These are phyloP conservation scores for Bombus consobrinus DNA, from an alignment of 1,140 invertebrate species.

Conservation along the genomic window DNA sequence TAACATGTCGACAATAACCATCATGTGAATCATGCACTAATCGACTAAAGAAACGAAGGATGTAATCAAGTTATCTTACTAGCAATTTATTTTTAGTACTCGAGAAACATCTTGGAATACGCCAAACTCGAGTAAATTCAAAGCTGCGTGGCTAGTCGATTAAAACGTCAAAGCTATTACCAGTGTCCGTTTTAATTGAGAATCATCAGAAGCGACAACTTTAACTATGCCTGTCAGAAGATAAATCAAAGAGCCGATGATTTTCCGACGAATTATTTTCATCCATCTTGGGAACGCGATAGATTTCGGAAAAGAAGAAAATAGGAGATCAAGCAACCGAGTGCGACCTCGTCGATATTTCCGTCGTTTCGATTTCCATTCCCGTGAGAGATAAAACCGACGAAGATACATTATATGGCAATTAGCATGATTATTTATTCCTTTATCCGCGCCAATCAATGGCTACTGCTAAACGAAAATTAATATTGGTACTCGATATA, in stretches of 20 bases:
- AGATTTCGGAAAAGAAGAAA: neutral
- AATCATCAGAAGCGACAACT: neutral
- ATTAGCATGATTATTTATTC: neutral
- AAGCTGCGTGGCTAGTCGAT: constrained; percentile 28
- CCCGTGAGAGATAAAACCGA: neutral
- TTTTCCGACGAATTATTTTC: constrained; percentile 13
- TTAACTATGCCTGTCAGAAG: constrained; percentile 28
- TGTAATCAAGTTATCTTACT: too few relatives aligned
- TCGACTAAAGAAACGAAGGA: neutral
- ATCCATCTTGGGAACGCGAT: neutral
- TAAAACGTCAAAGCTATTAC: constrained; percentile 25
- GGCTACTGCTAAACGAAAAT: neutral
- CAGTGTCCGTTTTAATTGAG: constrained; percentile 38
- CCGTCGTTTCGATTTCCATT: neutral
- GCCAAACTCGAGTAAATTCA: neutral
- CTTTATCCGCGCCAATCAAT: neutral
- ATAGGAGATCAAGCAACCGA: neutral
- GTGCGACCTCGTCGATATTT: neutral
- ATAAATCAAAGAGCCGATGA: constrained; percentile 10
- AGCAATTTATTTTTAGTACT: neutral
- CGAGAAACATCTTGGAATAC: neutral
- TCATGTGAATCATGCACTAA: neutral
- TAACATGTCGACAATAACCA: too few relatives aligned
- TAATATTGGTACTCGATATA: neutral
- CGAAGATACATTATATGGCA: neutral